phyloP scores from a whole-genome alignment of 1,140 invertebrate species.

The Drosophila kikkawai region DNA sequence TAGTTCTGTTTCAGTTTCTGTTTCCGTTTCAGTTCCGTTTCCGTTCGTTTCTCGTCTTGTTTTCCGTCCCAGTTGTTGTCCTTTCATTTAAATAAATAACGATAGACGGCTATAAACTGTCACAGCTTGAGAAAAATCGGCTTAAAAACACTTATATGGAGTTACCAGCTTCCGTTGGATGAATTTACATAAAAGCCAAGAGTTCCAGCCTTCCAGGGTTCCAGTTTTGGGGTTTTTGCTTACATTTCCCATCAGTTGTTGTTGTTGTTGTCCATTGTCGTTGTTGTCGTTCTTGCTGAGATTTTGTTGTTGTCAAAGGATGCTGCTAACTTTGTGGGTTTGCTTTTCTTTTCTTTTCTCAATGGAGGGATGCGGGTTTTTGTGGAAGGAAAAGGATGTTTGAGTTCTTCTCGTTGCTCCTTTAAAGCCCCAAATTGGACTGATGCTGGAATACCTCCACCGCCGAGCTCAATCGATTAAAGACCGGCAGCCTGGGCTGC shows the following conservation, averaged over 20 bases:
- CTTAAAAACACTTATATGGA: constrained; percentile 5
- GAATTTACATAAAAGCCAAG: background rate
- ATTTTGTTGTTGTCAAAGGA: constrained; percentile 45
- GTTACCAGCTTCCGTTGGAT: background rate
- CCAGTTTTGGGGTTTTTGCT: background rate
- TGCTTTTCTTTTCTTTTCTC: background rate
- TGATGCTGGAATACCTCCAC: constrained; percentile 86
- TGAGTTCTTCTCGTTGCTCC: too few species aligned
- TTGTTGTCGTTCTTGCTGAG: constrained; percentile 47
- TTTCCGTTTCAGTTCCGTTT: background rate
- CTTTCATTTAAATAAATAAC: constrained; percentile 20
- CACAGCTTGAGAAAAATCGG: constrained; percentile 34
- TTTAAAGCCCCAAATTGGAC: constrained; percentile 53
- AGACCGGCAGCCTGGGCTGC: constrained; percentile 87
- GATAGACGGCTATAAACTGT: constrained; percentile 33
- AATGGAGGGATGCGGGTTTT: constrained; percentile 27
- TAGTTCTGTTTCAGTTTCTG: background rate
- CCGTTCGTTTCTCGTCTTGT: background rate
- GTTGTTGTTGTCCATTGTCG: background rate
- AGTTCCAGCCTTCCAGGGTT: constrained; percentile 2
- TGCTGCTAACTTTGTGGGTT: constrained; percentile 1
- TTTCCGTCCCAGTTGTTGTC: background rate
- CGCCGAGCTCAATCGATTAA: constrained; percentile 89
- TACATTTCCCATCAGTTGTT: background rate
- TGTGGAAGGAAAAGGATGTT: too few species aligned